Evolutionary conservation across 2,888 invertebrate species (phyloP).

Genomic region (Venusia cambrica): DNA sequence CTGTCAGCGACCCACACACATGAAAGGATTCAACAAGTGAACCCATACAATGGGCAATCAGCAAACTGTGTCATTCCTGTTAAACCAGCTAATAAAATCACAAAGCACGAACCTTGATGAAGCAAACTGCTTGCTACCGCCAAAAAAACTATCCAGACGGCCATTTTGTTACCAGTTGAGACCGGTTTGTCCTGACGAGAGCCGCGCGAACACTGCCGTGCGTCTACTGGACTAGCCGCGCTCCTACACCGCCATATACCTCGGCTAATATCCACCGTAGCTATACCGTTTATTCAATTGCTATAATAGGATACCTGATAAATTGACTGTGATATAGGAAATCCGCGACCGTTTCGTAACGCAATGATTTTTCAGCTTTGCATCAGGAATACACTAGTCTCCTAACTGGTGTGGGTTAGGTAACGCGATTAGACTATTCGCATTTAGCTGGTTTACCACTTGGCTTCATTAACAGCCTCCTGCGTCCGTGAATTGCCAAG

Average conservation of each 20-base stretch:
- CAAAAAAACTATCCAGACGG: constrained; percentile 53
- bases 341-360: constrained; percentile 32
- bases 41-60: constrained; percentile 11
- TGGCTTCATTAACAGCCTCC: constrained; percentile 11
- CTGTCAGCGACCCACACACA: constrained; percentile 6
- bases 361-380: constrained; percentile 7
- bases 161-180: constrained; percentile 50
- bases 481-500: constrained; percentile 12
- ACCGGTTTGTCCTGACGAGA: constrained; percentile 48
- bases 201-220: constrained; percentile 41
- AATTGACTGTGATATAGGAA: constrained; percentile 53
- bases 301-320: constrained; percentile 52
- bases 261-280: constrained; percentile 10
- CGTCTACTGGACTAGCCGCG: constrained; percentile 13
- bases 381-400: constrained; percentile 6
- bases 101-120: constrained; percentile 64
- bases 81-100: constrained; percentile 25
- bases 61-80: constrained; percentile 12
- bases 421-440: constrained; percentile 3
- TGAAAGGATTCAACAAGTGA: constrained; percentile 12
- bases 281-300: constrained; percentile 68
- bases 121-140: constrained; percentile 70
- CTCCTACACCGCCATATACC: constrained; percentile 1
- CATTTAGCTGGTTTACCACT: constrained; percentile 3
- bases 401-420: not conserved